Evolutionary conservation across 2,888 invertebrate genomes (phyloP).

Genomic region (Tryphoninae sp.): DNA sequence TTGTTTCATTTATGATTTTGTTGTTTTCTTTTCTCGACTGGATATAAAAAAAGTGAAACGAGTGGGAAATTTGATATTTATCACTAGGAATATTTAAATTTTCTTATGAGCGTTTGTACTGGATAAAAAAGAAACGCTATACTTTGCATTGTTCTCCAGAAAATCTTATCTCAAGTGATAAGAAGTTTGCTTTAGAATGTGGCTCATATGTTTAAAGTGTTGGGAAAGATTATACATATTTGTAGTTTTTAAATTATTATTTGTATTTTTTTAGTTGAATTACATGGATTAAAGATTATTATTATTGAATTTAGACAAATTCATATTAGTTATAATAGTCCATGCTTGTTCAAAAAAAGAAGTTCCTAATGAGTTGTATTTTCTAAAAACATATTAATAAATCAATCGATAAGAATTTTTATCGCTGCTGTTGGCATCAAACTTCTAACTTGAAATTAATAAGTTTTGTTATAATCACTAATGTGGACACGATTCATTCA

Average conservation of each 20-base stretch:
- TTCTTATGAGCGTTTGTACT: neutral
- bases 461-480: conserved; percentile 14
- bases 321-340: neutral
- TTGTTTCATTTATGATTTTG: no score
- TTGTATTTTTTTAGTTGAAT: no score
- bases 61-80: no score
- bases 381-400: neutral
- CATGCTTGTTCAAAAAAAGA: neutral
- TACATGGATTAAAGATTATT: neutral
- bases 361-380: neutral
- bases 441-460: conserved; percentile 36
- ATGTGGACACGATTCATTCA: no score
- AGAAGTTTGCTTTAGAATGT: neutral
- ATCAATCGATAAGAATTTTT: conserved; percentile 1
- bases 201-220: no score
- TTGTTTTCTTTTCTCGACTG: no score
- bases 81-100: neutral
- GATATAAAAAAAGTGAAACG: no score
- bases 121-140: no score
- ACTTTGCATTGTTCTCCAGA: neutral
- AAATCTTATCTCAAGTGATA: conserved; percentile 23
- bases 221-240: neutral
- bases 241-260: neutral
- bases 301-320: neutral
- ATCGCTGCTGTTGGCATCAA: neutral